A percentile compares a stretch with the other conserved stretches of the same genome.
Conservation (phyloP, 2,888 invertebrate genomes). For the Pteria penguin region DNA sequence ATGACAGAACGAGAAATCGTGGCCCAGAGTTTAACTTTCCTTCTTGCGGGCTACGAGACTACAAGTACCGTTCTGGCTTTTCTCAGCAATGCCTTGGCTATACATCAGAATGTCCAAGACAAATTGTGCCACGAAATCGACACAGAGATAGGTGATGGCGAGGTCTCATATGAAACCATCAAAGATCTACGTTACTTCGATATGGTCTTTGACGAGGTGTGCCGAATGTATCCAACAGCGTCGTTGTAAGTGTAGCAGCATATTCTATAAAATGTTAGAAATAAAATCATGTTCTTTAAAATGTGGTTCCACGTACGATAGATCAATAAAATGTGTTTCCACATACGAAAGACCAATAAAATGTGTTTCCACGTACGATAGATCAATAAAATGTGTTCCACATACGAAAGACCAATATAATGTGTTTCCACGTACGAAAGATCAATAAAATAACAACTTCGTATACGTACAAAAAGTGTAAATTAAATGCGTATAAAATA, state of each 20-base stretch:
- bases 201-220: constrained; percentile 80
- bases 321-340: no score
- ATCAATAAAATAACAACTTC: no score
- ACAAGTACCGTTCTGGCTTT: constrained; percentile 81
- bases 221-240: constrained; percentile 80
- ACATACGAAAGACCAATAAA: no score
- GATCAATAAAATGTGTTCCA: no score
- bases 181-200: constrained; percentile 78
- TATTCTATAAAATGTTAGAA: no score
- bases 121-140: constrained; percentile 80
- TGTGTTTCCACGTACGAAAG: no score
- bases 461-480: no score
- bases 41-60: constrained; percentile 83
- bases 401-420: no score
- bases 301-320: no score
- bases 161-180: constrained; percentile 75
- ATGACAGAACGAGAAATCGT: constrained; percentile 74
- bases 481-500: no score
- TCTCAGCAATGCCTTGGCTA: constrained; percentile 80
- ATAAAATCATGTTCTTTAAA: no score
- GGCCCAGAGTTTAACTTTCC: constrained; percentile 80
- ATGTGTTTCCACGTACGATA: no score
- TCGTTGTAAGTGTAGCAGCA: constrained; percentile 67
- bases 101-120: constrained; percentile 80
- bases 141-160: constrained; percentile 59